These are phyloP conservation scores for Lucinisca nassula DNA, from an alignment of 2,888 invertebrate species.

Conservation along the genomic window DNA sequence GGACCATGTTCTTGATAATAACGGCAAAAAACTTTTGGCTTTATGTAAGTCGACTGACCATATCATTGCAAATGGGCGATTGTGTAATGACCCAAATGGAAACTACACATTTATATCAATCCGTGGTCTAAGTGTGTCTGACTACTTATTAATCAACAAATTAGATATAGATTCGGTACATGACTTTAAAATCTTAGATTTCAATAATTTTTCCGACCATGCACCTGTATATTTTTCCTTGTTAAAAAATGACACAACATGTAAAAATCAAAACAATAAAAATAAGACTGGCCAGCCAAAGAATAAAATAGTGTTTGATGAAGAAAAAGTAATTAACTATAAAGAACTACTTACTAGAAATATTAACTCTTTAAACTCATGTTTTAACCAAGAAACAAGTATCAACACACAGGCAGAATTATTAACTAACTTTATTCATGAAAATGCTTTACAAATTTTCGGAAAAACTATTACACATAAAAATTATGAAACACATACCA, in stretches of 20 bases:
- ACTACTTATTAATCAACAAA: neutral
- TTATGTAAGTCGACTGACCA: constrained; percentile 6
- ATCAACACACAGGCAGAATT: too few relatives aligned
- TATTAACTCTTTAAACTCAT: too few relatives aligned
- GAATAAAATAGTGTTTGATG: neutral
- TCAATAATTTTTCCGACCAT: neutral
- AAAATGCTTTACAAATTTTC: neutral
- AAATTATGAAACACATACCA: neutral
- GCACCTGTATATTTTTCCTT: neutral
- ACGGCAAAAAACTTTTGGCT: neutral
- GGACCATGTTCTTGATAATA: neutral
- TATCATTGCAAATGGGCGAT: neutral
- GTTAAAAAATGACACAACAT: neutral
- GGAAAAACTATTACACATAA: neutral
- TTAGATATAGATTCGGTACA: neutral
- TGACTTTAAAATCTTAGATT: neutral
- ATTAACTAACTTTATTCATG: neutral
- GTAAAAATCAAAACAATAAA: too few relatives aligned
- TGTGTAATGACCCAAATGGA: neutral
- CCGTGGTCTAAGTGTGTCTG: neutral
- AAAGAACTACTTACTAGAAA: neutral
- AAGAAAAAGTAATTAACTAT: neutral
- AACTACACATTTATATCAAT: neutral
- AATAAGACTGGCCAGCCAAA: neutral
- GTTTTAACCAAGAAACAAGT: too few relatives aligned